Base-by-base conservation (phyloP, 2,888 invertebrate genomes). In the Hemithea aestivaria region DNA sequence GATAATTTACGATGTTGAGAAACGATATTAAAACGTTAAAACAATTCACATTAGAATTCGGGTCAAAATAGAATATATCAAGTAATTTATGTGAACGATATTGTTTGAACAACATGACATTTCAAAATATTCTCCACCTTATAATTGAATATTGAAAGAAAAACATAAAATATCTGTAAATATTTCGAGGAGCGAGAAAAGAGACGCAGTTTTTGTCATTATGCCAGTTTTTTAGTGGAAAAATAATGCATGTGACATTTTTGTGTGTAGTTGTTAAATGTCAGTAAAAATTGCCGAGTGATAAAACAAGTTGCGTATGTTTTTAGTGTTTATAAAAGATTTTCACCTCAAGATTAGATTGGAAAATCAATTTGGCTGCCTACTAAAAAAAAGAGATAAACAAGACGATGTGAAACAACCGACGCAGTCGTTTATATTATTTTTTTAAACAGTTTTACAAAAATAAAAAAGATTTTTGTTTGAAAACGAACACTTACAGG, bases 81-180 rank as follows among this genome's bases (percentile, higher is more conserved):
- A 7, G 20, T 46, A 35, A 49, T 46, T 49, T 46, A 49, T 41
- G 39, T 6, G 27, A 21, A 7, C 30, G 38, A 48, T 37, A 49
- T 44, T 41, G 49, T 41, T 39, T 31, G 25, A 31, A 37, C 28
- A 46, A 41, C 36, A 34, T 32, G 25, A 36, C 42, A 37, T 38
- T 45, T 39, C 31, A 20, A 27, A 39, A 22, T 25, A 37, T 40
- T 31, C 44, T 37, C 34, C 36, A 35, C 36, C 16, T 39, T 40
- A 27, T 58, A 58, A 62, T 63, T 53, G 48, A 45, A 51, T 45
- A 53, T 45, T 57, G 58, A 56, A 48, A 60, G 57, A 52, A 41
- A 51, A 43, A 28, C 37, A 35, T 35, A 38, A 48, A 53, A 32
- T 48, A 44, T 35, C 16, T 20, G 23, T 10, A 28, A 6, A 7